phyloP scores from a whole-genome alignment of 2,888 invertebrate genomes.

The Eudemis profundana region DNA sequence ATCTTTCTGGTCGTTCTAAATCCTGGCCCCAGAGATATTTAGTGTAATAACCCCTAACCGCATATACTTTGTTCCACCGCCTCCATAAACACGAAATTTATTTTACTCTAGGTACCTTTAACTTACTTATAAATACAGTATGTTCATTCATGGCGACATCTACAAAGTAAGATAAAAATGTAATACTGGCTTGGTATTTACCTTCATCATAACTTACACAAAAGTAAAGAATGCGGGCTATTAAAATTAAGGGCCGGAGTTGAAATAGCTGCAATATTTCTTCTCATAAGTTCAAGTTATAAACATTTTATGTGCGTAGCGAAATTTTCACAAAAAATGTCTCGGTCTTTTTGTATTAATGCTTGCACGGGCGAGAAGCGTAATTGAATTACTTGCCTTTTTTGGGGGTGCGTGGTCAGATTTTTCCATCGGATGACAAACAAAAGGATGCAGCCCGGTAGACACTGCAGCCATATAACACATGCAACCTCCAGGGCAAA shows the following conservation, averaged over 20 bases:
- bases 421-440: too few species aligned
- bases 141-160: not conserved
- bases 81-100: too few species aligned
- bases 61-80: too few species aligned
- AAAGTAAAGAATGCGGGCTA: constrained; percentile 48
- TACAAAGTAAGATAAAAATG: not conserved
- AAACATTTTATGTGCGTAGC: constrained; percentile 62
- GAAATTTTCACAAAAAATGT: constrained; percentile 54
- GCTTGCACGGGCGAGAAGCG: constrained; percentile 10
- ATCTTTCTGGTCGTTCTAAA: too few species aligned
- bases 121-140: not conserved
- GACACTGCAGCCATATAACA: too few species aligned
- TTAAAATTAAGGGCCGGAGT: constrained; percentile 53
- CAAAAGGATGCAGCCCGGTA: too few species aligned
- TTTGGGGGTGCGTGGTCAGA: constrained; percentile 11
- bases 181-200: not conserved
- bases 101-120: too few species aligned
- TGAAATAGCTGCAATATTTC: constrained; percentile 62
- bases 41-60: too few species aligned
- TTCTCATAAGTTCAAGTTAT: constrained; percentile 60
- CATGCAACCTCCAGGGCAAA: too few species aligned
- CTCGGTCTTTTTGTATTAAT: constrained; percentile 31
- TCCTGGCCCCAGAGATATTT: too few species aligned
- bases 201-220: constrained; percentile 30
- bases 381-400: constrained; percentile 39